These are phyloP conservation scores for Pherbina coryleti DNA, from an alignment of 2,888 invertebrate species.

Conservation along the genomic window DNA sequence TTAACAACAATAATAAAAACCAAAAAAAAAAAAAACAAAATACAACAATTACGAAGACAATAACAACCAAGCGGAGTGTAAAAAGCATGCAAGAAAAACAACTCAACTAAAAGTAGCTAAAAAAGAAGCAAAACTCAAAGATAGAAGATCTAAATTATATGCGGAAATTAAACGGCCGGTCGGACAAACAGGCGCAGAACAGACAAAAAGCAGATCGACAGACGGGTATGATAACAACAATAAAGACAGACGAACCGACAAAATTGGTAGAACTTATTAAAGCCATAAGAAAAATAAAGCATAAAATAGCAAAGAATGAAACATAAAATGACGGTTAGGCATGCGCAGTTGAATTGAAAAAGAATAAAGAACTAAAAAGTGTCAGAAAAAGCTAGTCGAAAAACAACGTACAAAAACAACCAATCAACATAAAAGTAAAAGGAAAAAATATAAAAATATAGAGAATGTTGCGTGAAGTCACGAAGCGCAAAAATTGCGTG, in stretches of 20 bases:
- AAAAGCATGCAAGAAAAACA: neutral
- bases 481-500: slow-evolving; percentile 1
- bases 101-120: neutral
- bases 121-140: slow-evolving; percentile 19
- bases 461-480: neutral
- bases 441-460: neutral
- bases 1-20: slow-evolving; percentile 3
- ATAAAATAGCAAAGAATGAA: neutral
- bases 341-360: neutral
- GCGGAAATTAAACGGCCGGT: slow-evolving; percentile 34
- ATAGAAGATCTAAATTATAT: slow-evolving; percentile 47
- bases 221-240: neutral
- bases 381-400: neutral
- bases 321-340: neutral
- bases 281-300: neutral
- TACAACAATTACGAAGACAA: slow-evolving; percentile 5
- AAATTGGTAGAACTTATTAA: neutral
- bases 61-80: neutral
- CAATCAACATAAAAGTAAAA: too few relatives aligned
- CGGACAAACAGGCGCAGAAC: neutral
- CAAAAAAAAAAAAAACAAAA: neutral
- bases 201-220: neutral
- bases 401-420: neutral
- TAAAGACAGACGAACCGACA: neutral
- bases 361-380: neutral